These are phyloP conservation scores for Alentia gelatinosa DNA, from an alignment of 2,888 invertebrate species.

Conservation along the genomic window DNA sequence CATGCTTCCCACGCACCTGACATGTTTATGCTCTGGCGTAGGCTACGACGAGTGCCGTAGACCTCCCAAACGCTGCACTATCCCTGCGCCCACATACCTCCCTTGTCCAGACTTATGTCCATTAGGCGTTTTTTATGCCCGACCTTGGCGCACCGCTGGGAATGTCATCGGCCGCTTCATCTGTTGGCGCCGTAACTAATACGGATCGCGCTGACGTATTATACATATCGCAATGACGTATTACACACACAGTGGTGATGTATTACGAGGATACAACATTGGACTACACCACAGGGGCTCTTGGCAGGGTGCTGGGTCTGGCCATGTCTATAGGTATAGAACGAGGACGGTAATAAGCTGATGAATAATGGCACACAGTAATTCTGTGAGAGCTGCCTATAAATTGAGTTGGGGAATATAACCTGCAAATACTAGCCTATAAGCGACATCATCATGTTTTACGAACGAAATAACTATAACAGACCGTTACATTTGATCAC, in stretches of 20 bases:
- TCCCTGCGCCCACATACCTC: neutral
- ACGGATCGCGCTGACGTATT: neutral
- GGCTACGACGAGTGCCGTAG: neutral
- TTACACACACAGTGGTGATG: neutral
- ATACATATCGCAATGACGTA: neutral
- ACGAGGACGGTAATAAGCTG: neutral
- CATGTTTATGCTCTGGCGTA: neutral
- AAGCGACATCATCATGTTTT: too few species aligned
- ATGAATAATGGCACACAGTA: neutral
- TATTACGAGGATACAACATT: neutral
- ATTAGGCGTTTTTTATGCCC: neutral
- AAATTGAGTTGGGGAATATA: too few species aligned
- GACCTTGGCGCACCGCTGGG: neutral
- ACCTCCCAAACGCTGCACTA: neutral
- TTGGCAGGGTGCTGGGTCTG: neutral
- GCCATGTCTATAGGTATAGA: neutral
- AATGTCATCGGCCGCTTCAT: neutral
- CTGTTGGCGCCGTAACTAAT: neutral
- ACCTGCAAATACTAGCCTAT: too few species aligned
- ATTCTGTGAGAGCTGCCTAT: too few species aligned
- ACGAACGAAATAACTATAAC: too few species aligned
- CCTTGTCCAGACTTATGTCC: neutral
- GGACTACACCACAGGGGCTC: neutral
- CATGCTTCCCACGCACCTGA: neutral
- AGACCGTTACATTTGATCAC: too few species aligned